Percentiles rank a stretch among this genome's conserved stretches.
These are phyloP conservation scores for Crossocerus cetratus DNA, from an alignment of 2,888 invertebrate species.

Conservation along the genomic window DNA sequence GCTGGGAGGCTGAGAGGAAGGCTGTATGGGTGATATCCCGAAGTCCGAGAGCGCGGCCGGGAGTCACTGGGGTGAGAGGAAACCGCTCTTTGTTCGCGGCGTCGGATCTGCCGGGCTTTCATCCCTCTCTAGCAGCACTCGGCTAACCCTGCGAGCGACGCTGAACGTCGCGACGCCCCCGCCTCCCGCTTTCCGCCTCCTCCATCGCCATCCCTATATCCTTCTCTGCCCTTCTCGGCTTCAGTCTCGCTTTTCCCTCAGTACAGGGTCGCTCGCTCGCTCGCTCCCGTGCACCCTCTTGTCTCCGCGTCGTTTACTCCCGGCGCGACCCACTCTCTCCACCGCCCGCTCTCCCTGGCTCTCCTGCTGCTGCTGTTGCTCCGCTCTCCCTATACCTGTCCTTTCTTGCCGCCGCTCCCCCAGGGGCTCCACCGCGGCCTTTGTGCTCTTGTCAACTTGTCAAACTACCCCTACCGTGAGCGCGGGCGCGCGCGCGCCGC, in stretches of 20 bases:
- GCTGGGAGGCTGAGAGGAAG: background rate
- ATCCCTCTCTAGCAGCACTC: conserved; percentile 46
- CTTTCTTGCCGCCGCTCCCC: conserved; percentile 51
- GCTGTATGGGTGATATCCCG: conserved; percentile 55
- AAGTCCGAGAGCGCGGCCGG: conserved; percentile 46
- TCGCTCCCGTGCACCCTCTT: conserved; percentile 9
- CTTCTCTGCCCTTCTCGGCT: conserved; percentile 22
- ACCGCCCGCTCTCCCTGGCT: background rate
- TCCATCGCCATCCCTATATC: background rate
- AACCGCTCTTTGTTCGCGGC: conserved; percentile 68
- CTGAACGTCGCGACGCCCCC: conserved; percentile 80
- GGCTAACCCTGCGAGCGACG: conserved; percentile 66
- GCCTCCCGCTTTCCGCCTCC: conserved; percentile 52
- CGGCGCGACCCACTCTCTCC: background rate
- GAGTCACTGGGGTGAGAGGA: conserved; percentile 33
- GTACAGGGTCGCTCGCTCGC: background rate
- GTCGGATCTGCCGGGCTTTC: conserved; percentile 64
- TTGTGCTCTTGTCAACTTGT: conserved; percentile 77
- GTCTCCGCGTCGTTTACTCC: background rate
- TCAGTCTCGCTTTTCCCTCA: too few relatives aligned
- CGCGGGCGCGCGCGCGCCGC: conserved; percentile 20
- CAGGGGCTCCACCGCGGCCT: conserved; percentile 74
- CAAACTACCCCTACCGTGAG: conserved; percentile 74
- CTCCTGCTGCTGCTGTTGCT: background rate
- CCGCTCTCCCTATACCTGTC: conserved; percentile 27